Percentiles rank a stretch among this genome's conserved stretches.
phyloP scores from a whole-genome alignment of 2,888 invertebrate genomes.

The Aphelenchoides bicaudatus region DNA sequence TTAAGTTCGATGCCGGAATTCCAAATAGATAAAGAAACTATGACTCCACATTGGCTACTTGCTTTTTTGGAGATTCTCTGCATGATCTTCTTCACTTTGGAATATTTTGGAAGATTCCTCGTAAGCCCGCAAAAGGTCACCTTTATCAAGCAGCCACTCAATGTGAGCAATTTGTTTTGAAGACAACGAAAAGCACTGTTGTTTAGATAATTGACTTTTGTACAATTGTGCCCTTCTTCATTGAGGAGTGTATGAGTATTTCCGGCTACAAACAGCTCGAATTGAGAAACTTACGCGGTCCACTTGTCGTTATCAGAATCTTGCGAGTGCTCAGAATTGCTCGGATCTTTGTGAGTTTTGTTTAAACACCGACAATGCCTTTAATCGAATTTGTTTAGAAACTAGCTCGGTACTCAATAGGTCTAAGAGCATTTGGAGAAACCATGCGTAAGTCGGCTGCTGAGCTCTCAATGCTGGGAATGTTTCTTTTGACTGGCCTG shows the following conservation, averaged over 20 bases:
- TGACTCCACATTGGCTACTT: conserved; percentile 36
- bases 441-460: conserved; percentile 58
- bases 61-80: conserved; percentile 38
- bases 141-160: conserved; percentile 48
- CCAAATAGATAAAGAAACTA: conserved; percentile 43
- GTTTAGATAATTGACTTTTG: not conserved
- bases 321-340: conserved; percentile 54
- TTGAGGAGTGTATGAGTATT: conserved; percentile 36
- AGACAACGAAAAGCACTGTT: conserved; percentile 29
- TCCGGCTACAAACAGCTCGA: conserved; percentile 40
- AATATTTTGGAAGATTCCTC: conserved; percentile 48
- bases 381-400: not conserved
- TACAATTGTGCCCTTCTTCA: conserved; percentile 34
- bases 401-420: conserved; percentile 48
- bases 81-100: conserved; percentile 57
- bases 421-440: conserved; percentile 54
- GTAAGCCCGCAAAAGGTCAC: conserved; percentile 43
- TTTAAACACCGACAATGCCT: not conserved
- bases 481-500: conserved; percentile 57
- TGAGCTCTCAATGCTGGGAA: conserved; percentile 57
- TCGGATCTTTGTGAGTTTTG: conserved; percentile 43
- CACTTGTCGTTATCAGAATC: conserved; percentile 56
- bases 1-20: conserved; percentile 57
- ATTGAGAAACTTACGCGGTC: conserved; percentile 43
- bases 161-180: conserved; percentile 56